Evolutionary conservation across 64 coral and sea anemone species (phyloP).

Genomic region (Platygyra sinensis): DNA sequence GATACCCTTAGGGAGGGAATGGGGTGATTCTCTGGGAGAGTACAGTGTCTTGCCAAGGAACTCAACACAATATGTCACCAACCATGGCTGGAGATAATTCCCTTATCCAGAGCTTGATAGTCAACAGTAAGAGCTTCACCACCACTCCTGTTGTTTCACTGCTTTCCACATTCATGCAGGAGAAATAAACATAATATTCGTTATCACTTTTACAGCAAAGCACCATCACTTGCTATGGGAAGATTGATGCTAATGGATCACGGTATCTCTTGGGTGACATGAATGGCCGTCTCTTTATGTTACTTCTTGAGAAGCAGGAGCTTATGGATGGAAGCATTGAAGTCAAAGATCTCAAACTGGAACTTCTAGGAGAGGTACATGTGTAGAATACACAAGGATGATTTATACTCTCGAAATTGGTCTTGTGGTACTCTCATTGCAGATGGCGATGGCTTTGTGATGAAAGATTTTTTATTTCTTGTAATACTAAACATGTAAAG

Average conservation of each 20-base stretch:
- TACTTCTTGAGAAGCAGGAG: constrained; percentile 89
- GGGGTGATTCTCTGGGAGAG: too few relatives aligned
- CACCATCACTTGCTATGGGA: constrained; percentile 89
- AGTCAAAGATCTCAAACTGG: constrained; percentile 95
- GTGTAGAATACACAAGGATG: not conserved
- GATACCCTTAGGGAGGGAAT: too few relatives aligned
- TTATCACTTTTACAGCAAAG: constrained; percentile 66
- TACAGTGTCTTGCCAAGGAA: too few relatives aligned
- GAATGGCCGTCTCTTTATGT: constrained; percentile 91
- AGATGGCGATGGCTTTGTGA: too few relatives aligned
- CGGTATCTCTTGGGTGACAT: constrained; percentile 96
- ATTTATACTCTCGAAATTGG: not conserved
- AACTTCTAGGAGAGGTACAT: constrained; percentile 98
- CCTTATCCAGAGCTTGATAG: too few relatives aligned
- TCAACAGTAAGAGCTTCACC: too few relatives aligned
- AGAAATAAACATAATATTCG: not conserved
- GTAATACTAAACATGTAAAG: too few relatives aligned
- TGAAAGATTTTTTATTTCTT: too few relatives aligned
- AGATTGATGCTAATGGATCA: constrained; percentile 94
- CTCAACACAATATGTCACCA: too few relatives aligned
- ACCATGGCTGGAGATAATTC: too few relatives aligned
- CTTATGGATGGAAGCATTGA: constrained; percentile 85
- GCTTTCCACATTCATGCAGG: not conserved
- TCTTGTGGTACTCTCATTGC: not conserved
- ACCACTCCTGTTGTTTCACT: not conserved